Base-by-base conservation (phyloP, 2,113 vertebrate species). In the Sciurus niger region DNA sequence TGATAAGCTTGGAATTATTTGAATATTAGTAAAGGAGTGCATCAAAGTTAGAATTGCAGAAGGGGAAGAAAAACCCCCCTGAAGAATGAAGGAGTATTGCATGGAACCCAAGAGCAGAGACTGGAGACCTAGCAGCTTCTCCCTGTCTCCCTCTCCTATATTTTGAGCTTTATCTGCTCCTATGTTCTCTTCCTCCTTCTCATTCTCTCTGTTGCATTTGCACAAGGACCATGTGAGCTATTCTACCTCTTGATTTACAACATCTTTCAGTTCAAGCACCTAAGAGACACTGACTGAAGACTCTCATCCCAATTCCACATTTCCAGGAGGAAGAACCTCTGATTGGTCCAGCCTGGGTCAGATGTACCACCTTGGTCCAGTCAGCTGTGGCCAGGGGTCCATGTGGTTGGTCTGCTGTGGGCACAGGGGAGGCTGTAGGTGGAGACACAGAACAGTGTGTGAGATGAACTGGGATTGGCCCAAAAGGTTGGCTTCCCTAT, bases 251-350 rank as follows among this genome's bases (percentile, higher is more conserved):
- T 34, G 14, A 37, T 80, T 67, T 83, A n/a, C 40, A 53, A 89
- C 48, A 55, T 74, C 78, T 88, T 65, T 67, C 20, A 32, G 17
- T 48, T 91, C 40, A 51, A 51, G 43, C 10, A 58, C 58, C 46
- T 88, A 6, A 73, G 40, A 53, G n/a, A 94, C 4, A 68, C n/a
- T 48, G 58, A 78, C 18, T 83, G 60, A 82, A 22, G 72, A 76
- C 63, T 58, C 40, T 86, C 7, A 30, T 89, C 76, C 46, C 55
- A 78, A 1, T 87, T 92, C 43, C 40, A 89, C 32, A 32, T 84
- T 91, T 89, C 32, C 70, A 63, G 65, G 37, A 86, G 70, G 77
- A 95, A 83, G 68, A 68, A 87, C 67, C 43, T 67, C 79, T 68
- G 37, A 87, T 60, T 77, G 40, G 43, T 82, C 24, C 22, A 37